Evolutionary conservation across 2,113 vertebrate genomes (phyloP).

Genomic region (Morone saxatilis): DNA sequence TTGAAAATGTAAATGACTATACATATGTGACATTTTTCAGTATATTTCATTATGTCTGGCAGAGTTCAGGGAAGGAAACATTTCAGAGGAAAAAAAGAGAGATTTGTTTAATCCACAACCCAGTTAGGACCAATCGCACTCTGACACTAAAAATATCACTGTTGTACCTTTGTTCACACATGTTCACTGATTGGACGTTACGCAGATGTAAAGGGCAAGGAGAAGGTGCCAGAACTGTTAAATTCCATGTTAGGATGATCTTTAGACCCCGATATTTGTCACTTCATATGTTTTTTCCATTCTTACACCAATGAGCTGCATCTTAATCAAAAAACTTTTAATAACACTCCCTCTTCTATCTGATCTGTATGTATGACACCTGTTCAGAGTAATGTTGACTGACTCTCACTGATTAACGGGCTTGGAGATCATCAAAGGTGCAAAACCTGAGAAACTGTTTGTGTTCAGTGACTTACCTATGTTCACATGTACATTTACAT

Average conservation of each 20-base stretch:
- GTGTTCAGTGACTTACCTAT: slow-evolving; percentile 42
- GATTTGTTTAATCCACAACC: not conserved
- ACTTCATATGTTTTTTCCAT: not conserved
- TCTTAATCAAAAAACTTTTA: not conserved
- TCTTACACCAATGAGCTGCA: not conserved
- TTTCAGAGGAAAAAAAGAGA: not conserved
- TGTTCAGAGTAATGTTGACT: not conserved
- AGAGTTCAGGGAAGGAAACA: slow-evolving; percentile 6
- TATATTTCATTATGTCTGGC: not conserved
- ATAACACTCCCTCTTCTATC: not conserved
- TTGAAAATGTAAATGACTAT: not conserved
- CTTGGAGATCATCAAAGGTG: not conserved
- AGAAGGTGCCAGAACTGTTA: not conserved
- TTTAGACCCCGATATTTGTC: not conserved
- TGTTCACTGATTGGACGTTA: not conserved
- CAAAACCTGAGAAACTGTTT: slow-evolving; percentile 63
- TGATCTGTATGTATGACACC: not conserved
- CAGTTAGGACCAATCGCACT: not conserved
- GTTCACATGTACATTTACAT: slow-evolving; percentile 31
- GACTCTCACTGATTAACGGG: not conserved
- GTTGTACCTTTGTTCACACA: not conserved
- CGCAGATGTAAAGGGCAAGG: not conserved
- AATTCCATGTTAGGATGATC: not conserved
- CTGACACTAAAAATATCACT: not conserved
- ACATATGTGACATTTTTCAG: not conserved